phyloP scores from a whole-genome alignment of 2,113 vertebrate species.

The Hemichromis elongatus region DNA sequence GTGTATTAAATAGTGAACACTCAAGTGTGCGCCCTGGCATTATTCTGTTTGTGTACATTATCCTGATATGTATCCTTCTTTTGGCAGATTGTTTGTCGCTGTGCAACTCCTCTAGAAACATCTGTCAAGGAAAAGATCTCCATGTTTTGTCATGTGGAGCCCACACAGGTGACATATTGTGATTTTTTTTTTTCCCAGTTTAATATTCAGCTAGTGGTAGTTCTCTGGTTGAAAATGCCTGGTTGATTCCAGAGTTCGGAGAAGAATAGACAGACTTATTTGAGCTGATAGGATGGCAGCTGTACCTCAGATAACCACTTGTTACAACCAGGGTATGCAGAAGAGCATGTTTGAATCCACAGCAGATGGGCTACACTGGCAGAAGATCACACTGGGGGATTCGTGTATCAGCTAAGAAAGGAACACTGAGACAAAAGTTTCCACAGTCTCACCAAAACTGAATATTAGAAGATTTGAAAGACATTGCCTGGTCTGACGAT shows the following conservation, averaged over 20 bases:
- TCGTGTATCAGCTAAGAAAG: no score
- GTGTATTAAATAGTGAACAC: not conserved
- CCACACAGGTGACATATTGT: constrained; percentile 79
- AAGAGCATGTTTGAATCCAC: not conserved
- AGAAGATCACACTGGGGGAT: no score
- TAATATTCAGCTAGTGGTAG: no score
- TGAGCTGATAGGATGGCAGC: not conserved
- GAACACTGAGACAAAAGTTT: no score
- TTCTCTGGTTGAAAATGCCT: no score
- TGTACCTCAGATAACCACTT: not conserved
- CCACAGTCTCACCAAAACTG: no score
- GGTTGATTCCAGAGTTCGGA: not conserved
- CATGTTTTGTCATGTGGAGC: constrained; percentile 98
- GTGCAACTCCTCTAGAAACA: constrained; percentile 84
- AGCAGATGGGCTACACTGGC: no score
- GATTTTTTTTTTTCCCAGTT: no score
- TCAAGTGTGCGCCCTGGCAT: no score
- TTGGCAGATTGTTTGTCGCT: constrained; percentile 89
- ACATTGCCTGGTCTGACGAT: no score
- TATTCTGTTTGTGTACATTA: not conserved
- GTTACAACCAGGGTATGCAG: not conserved
- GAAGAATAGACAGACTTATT: not conserved
- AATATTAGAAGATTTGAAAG: no score
- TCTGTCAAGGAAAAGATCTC: constrained; percentile 98
- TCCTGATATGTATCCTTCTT: not conserved